Evolutionary conservation across 1,140 invertebrate genomes (phyloP).

Genomic region (Leptinotarsa lineolata): DNA sequence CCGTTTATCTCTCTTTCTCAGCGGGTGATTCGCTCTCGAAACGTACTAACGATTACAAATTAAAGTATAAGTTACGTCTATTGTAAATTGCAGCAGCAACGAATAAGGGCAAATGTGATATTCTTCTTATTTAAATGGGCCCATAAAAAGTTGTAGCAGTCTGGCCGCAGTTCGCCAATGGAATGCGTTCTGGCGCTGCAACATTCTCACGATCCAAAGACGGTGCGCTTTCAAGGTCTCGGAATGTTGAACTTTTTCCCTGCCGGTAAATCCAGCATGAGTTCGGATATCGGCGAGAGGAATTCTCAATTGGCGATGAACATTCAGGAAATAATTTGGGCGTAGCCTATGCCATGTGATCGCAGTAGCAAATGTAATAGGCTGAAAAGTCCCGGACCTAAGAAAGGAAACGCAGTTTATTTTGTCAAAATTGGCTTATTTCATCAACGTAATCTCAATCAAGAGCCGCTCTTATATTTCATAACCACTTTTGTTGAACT

Average conservation of each 20-base stretch:
- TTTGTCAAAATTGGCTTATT: no score
- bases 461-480: no score
- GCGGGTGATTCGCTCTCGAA: neutral
- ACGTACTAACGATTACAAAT: neutral
- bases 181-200: slow-evolving; percentile 39
- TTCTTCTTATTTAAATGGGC: slow-evolving; percentile 26
- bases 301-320: slow-evolving; percentile 5
- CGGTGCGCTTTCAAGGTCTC: slow-evolving; percentile 30
- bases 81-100: slow-evolving; percentile 6
- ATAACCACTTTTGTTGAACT: no score
- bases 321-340: no score
- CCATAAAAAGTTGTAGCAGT: slow-evolving; percentile 24
- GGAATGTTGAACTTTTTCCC: neutral
- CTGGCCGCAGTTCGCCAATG: slow-evolving; percentile 9
- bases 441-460: no score
- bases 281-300: slow-evolving; percentile 8
- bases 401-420: no score
- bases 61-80: neutral
- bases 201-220: slow-evolving; percentile 42
- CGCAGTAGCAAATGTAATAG: no score
- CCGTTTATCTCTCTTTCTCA: neutral
- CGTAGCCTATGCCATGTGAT: no score
- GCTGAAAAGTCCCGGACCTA: no score
- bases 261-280: neutral
- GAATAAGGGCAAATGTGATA: slow-evolving; percentile 26